These are phyloP conservation scores for Leptinotarsa lineolata DNA, from an alignment of 1,140 invertebrate genomes.

Conservation along the genomic window DNA sequence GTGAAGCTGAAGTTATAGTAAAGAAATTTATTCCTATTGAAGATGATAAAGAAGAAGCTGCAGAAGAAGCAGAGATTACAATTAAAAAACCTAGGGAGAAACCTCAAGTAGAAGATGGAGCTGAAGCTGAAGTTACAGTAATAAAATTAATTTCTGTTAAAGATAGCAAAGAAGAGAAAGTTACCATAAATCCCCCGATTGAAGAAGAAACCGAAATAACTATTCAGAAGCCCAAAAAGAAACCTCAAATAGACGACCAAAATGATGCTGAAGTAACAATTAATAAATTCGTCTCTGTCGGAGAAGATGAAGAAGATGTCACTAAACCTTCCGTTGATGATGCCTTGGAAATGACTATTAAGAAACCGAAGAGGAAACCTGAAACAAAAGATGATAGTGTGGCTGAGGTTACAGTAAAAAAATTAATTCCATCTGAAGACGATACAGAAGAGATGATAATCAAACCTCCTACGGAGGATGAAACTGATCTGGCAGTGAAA, in stretches of 20 bases:
- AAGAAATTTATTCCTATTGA: slow-evolving; percentile 54
- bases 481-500: slow-evolving; percentile 66
- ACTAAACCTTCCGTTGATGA: slow-evolving; percentile 25
- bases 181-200: slow-evolving; percentile 24
- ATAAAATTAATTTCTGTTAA: slow-evolving; percentile 32
- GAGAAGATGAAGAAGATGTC: slow-evolving; percentile 14
- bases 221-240: slow-evolving; percentile 28
- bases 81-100: slow-evolving; percentile 29
- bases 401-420: slow-evolving; percentile 22
- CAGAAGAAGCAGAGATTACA: slow-evolving; percentile 46
- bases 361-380: slow-evolving; percentile 6
- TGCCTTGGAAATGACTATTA: neutral
- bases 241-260: slow-evolving; percentile 40
- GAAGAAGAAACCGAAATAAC: slow-evolving; percentile 50
- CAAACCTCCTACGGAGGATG: slow-evolving; percentile 61
- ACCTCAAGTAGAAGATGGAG: slow-evolving; percentile 40
- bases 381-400: neutral
- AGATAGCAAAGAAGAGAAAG: slow-evolving; percentile 17
- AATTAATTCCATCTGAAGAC: slow-evolving; percentile 61
- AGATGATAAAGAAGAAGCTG: slow-evolving; percentile 26
- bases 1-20: slow-evolving; percentile 63
- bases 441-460: slow-evolving; percentile 52
- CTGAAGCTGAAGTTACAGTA: slow-evolving; percentile 44
- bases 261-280: slow-evolving; percentile 57
- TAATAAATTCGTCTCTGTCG: slow-evolving; percentile 53